Percentiles rank a stretch among this genome's conserved stretches.
Conservation (phyloP, 2,888 invertebrate species). For the Aphidius colemani region DNA sequence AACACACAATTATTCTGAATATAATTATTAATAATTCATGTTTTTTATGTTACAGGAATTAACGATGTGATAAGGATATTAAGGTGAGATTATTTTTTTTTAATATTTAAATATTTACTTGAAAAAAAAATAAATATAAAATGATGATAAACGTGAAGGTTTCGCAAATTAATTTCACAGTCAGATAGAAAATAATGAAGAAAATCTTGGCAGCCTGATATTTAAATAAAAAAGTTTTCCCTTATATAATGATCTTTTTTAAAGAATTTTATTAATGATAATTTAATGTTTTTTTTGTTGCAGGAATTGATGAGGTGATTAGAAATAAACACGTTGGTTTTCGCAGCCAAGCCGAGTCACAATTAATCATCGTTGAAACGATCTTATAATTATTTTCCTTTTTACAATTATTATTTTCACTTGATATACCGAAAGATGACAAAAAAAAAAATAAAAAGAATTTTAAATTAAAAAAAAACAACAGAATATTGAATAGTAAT, state of each 20-base stretch:
- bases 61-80: constrained; percentile 73
- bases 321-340: constrained; percentile 33
- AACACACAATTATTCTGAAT: not conserved
- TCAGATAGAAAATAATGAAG: constrained; percentile 44
- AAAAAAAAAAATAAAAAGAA: constrained; percentile 26
- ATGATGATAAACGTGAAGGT: constrained; percentile 48
- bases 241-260: too few species aligned
- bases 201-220: constrained; percentile 54
- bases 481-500: constrained; percentile 22
- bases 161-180: constrained; percentile 45
- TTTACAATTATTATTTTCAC: constrained; percentile 43
- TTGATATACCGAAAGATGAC: constrained; percentile 27
- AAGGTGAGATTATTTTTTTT: constrained; percentile 70
- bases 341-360: constrained; percentile 41
- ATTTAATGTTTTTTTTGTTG: too few species aligned
- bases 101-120: not conserved
- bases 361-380: constrained; percentile 46
- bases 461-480: constrained; percentile 29
- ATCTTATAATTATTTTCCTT: constrained; percentile 42
- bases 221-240: too few species aligned
- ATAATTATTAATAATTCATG: not conserved
- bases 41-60: constrained; percentile 49
- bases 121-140: constrained; percentile 15
- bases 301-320: constrained; percentile 41
- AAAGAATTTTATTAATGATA: too few species aligned